Percentiles rank a stretch among this genome's conserved stretches.
phyloP scores from a whole-genome alignment of 2,888 invertebrate genomes.

The Eupithecia inturbata region DNA sequence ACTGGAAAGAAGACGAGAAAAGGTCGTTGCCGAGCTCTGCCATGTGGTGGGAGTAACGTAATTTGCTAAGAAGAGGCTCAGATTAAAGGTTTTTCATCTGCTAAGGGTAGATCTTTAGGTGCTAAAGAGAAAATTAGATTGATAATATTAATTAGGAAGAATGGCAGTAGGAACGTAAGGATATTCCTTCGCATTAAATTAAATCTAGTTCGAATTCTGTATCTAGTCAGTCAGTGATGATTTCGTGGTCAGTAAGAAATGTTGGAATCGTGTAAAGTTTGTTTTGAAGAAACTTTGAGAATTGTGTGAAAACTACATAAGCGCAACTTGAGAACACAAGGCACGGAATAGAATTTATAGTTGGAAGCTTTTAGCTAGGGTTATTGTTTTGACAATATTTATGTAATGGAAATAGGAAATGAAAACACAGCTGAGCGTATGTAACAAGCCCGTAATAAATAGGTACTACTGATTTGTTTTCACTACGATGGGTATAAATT shows the following conservation, averaged over 20 bases:
- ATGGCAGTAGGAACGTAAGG: no score
- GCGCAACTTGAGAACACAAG: neutral
- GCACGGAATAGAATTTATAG: neutral
- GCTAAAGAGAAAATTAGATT: no score
- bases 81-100: no score
- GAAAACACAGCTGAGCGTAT: neutral
- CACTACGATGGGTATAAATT: conserved; percentile 45
- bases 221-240: neutral
- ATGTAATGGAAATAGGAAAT: neutral
- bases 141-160: no score
- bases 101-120: no score
- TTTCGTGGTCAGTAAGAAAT: neutral
- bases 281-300: neutral
- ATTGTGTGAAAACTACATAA: neutral
- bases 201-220: no score
- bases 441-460: neutral
- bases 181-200: no score
- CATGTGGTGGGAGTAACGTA: no score
- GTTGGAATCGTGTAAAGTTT: neutral
- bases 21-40: no score
- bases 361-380: neutral
- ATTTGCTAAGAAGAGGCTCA: no score
- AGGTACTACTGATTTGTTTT: neutral
- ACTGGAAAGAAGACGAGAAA: no score
- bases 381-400: neutral